Base-by-base conservation (phyloP, 2,113 vertebrate genomes). In the Benitochromis conjunctus region DNA sequence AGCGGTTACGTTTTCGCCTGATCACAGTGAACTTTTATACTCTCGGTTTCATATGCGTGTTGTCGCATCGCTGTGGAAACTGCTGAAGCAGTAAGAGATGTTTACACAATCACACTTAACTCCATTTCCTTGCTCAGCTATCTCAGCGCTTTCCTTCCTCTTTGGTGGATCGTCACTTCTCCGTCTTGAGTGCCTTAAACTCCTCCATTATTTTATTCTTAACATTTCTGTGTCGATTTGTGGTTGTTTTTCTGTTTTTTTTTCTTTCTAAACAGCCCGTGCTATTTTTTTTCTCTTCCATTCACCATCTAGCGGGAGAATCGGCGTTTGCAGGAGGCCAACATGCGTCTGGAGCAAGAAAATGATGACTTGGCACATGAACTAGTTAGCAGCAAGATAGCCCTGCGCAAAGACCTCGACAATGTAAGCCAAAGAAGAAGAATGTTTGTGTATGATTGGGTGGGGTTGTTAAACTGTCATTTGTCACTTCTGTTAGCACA, bases 331-430 rank as follows among this genome's bases (percentile, higher is more conserved):
- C 99, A 99, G 85, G 99, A 99, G 81, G 98, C 98, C 3, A 99
- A 99, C 96, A 99, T 99, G 98, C 97, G 99, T 2, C 89, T 99
- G 95, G 99, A 99, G 94, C 99, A 99, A 92, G 99, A 99, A 93
- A 99, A 99, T 0, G 99, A 99, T n/a, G 98, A 99, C 92, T 94
- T 99, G 53, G 99, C 99, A 5, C 99, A 99, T 0, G 99, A 99
- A 83, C 95, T 99, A 80, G 98, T 99, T 91, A 99, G 98, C 95
- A 99, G 99, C 96, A 99, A 99, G 97, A 99, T 99, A 3, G 98
- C 99, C 0, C 96, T 99, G 74, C 95, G 99, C 7, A 99, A 99
- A 93, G 99, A 99, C 94, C 90, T 99, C 71, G 98, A 99, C 95
- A 99, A 99, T 0, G 99, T 99, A 94, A 99, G 98, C 18, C 24